phyloP scores from a whole-genome alignment of 2,888 invertebrate species.

The Branchellion lobata region DNA sequence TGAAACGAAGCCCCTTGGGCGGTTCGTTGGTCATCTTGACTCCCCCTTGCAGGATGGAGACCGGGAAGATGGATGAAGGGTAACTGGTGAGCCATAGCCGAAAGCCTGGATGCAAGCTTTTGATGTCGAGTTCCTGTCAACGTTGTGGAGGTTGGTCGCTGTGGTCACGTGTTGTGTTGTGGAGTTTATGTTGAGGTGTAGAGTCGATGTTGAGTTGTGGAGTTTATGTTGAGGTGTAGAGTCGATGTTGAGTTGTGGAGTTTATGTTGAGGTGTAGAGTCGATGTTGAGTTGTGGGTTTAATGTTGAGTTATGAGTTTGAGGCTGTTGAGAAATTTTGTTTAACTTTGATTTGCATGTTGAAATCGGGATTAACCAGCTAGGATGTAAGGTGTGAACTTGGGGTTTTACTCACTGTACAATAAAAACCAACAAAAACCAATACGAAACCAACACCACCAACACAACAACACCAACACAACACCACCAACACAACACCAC shows the following conservation, averaged over 20 bases:
- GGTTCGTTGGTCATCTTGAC: slow-evolving; percentile 65
- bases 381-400: no score
- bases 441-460: no score
- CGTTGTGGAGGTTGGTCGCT: no score
- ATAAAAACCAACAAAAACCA: no score
- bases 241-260: neutral
- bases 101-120: slow-evolving; percentile 63
- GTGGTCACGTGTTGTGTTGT: no score
- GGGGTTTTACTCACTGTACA: no score
- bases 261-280: neutral
- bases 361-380: no score
- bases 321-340: neutral
- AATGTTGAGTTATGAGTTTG: neutral
- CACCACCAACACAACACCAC: no score
- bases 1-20: slow-evolving; percentile 63
- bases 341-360: no score
- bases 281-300: neutral
- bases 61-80: slow-evolving; percentile 62
- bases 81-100: slow-evolving; percentile 64
- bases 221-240: neutral
- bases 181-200: neutral
- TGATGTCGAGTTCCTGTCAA: slow-evolving; percentile 62
- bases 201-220: neutral
- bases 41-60: slow-evolving; percentile 64
- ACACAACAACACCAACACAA: no score